Percentiles rank a stretch among this genome's conserved stretches.
Conservation (phyloP, 2,113 vertebrate species). For the Centropus unirufus region DNA sequence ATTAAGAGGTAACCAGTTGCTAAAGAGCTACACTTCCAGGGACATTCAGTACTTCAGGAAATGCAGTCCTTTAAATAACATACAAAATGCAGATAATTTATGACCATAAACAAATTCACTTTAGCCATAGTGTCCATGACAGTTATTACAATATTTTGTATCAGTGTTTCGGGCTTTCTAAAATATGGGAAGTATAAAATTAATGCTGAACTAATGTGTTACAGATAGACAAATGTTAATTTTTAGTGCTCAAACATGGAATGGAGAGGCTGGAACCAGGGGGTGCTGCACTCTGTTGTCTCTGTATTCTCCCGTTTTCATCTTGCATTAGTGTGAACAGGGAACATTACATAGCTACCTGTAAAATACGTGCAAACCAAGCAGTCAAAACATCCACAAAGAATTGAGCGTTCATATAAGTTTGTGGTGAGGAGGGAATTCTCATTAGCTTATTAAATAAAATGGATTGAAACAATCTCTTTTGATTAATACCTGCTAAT, state of each 20-base stretch:
- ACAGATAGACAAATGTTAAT: neutral
- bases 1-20: neutral
- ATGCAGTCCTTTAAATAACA: neutral
- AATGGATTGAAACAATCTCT: neutral
- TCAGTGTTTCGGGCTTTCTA: neutral
- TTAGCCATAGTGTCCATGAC: neutral
- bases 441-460: neutral
- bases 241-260: neutral
- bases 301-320: neutral
- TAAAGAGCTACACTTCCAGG: neutral
- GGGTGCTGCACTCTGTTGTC: neutral
- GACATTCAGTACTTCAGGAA: neutral
- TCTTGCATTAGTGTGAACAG: neutral
- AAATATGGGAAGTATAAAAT: neutral
- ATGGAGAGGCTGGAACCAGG: neutral
- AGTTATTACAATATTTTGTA: neutral
- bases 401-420: neutral
- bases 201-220: neutral
- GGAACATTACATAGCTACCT: neutral
- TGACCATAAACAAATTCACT: neutral
- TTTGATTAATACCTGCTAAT: constrained; percentile 70
- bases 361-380: neutral
- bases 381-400: neutral
- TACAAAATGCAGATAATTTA: rapidly evolving
- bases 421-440: neutral